Percentiles rank a stretch among this genome's conserved stretches.
Conservation (phyloP, 2,888 invertebrate species). For the Leptopilina myrica region DNA sequence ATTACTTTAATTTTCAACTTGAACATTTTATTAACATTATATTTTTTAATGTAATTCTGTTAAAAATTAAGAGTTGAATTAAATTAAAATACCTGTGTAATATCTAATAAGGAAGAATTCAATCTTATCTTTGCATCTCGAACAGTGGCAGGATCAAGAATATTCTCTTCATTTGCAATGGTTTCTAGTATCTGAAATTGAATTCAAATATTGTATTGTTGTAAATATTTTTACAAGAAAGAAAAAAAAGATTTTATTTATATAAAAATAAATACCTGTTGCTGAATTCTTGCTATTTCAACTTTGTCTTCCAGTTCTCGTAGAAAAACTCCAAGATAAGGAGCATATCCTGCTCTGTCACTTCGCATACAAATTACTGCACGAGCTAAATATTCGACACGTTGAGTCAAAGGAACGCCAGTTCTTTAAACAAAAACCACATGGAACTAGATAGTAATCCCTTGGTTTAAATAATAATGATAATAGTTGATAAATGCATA, state of each 20-base stretch:
- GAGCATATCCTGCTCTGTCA: slow-evolving; percentile 85
- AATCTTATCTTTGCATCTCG: slow-evolving; percentile 83
- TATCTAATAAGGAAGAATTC: slow-evolving; percentile 89
- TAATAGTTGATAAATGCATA: slow-evolving; percentile 66
- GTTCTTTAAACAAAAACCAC: slow-evolving; percentile 77
- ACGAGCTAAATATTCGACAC: slow-evolving; percentile 93
- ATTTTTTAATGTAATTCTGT: no score
- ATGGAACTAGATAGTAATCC: no score
- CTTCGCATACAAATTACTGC: slow-evolving; percentile 98
- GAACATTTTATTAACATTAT: background rate
- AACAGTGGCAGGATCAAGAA: slow-evolving; percentile 64
- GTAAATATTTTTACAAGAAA: no score
- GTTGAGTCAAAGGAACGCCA: slow-evolving; percentile 85
- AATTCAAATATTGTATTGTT: slow-evolving; percentile 34
- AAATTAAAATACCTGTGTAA: slow-evolving; percentile 83
- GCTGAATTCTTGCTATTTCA: slow-evolving; percentile 93
- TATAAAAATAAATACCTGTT: slow-evolving; percentile 71
- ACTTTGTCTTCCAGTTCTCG: slow-evolving; percentile 95
- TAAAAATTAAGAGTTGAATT: background rate
- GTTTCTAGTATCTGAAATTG: slow-evolving; percentile 81
- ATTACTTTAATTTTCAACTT: background rate
- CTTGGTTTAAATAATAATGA: no score
- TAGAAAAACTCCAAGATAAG: slow-evolving; percentile 86
- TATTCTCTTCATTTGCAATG: slow-evolving; percentile 78
- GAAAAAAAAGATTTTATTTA: background rate